Percentiles rank a stretch among this genome's conserved stretches.
Evolutionary conservation across 1,140 invertebrate genomes (phyloP).

Genomic region (Drosophila baimaii): DNA sequence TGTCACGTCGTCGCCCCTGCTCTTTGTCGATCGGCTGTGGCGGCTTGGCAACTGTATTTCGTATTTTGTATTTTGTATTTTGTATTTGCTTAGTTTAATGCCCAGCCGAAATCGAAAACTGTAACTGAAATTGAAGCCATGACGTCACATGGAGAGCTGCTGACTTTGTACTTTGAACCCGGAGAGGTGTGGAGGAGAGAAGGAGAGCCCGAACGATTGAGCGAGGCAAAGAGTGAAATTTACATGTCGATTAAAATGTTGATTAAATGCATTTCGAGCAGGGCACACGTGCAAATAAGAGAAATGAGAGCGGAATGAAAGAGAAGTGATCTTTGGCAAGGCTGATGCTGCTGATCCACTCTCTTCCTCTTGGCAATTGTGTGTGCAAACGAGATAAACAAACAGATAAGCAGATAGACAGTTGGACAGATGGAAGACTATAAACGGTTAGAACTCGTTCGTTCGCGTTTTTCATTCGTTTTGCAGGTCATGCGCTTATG

Average conservation of each 20-base stretch:
- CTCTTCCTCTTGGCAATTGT: constrained; percentile 22
- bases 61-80: constrained; percentile 23
- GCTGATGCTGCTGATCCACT: constrained; percentile 37
- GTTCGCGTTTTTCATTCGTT: constrained; percentile 32
- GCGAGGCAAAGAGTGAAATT: constrained; percentile 12
- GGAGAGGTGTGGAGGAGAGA: not conserved
- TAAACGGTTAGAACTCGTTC: constrained; percentile 69
- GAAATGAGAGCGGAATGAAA: not conserved
- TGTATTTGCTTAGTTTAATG: constrained; percentile 48
- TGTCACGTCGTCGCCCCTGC: constrained; percentile 7
- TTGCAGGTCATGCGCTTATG: constrained; percentile 62
- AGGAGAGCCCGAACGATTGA: constrained; percentile 6
- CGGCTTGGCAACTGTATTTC: constrained; percentile 34
- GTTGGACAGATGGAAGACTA: constrained; percentile 52
- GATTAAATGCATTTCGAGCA: constrained; percentile 34
- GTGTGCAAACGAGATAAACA: constrained; percentile 53
- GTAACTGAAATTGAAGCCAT: constrained; percentile 58
- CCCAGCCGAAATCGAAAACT: constrained; percentile 32
- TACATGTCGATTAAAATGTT: constrained; percentile 15
- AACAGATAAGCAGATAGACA: constrained; percentile 39
- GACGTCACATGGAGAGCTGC: constrained; percentile 60
- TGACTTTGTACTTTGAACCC: constrained; percentile 59
- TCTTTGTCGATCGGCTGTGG: constrained; percentile 33
- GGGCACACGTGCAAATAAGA: constrained; percentile 27
- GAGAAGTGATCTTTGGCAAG: constrained; percentile 16